Base-by-base conservation (phyloP, 2,888 invertebrate genomes). In the Cataglyphis cursor region DNA sequence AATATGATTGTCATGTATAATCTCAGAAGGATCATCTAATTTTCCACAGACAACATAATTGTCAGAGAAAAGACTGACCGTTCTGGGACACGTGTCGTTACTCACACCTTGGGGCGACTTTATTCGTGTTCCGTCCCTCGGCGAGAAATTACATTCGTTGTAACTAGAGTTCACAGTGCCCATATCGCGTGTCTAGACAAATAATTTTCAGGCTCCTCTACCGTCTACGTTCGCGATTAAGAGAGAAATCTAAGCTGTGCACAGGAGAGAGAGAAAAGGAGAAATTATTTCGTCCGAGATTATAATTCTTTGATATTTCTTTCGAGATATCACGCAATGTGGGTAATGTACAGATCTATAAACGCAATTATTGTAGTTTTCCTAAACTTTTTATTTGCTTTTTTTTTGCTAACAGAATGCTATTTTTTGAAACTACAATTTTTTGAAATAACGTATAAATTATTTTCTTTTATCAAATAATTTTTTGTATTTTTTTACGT, bases 11-110 rank as follows among this genome's bases (percentile, higher is more conserved):
- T n/a, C 48, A 9, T 21, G 21, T 35, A 24, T 9, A 21, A 1
- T 38, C 21, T 59, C 35, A 48, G 31, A 38, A 80, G 21, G 9
- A 15, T 10, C 6, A 72, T 74, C 51, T 64, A 81, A 81, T 73
- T 84, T 84, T 15, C 41, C n/a, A 15, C 44, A 18, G 61, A 38
- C 59, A 75, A 59, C 61, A 48, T 75, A 84, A 85, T 85, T 66
- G 70, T 65, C 15, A 21, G 41, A 18, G 15, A 62, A 41, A 73
- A 81, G 48, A 12, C 51, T 35, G 31, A 28, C 31, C 18, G 62
- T 51, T 64, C 21, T 31, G 70, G 62, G 81, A 72, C 44, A 35
- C 18, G 15, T 81, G 51, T 54, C 54, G 38, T 64, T n/a, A 65
- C 54, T n/a, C 35, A 18, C 62, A n/a, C 18, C 28, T 48, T 72